These are phyloP conservation scores for Mythimna lalbum DNA, from an alignment of 2,888 invertebrate genomes.

Conservation along the genomic window DNA sequence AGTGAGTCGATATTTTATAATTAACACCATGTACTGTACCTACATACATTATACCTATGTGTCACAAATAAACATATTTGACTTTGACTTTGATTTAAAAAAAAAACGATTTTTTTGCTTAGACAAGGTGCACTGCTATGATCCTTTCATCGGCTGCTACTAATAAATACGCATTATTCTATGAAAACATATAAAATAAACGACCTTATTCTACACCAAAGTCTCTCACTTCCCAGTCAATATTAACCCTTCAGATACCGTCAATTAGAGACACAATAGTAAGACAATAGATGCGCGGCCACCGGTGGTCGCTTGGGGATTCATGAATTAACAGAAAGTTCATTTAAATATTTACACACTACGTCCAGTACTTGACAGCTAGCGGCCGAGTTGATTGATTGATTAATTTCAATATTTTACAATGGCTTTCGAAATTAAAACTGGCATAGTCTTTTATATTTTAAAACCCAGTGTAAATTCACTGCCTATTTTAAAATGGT, in stretches of 20 bases:
- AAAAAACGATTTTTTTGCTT: no score
- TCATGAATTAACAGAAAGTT: slow-evolving; percentile 21
- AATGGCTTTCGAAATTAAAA: not conserved
- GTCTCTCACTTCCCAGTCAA: slow-evolving; percentile 11
- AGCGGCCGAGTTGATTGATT: slow-evolving; percentile 15
- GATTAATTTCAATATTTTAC: slow-evolving; percentile 16
- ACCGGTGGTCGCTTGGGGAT: no score
- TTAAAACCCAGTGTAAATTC: not conserved
- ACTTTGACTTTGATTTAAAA: no score
- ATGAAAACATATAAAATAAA: not conserved
- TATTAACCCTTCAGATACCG: no score
- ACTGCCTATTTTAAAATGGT: not conserved
- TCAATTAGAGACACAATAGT: no score
- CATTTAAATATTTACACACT: slow-evolving; percentile 34
- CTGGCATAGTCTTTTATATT: not conserved
- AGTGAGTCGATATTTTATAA: no score
- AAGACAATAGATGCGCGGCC: no score
- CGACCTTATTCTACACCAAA: slow-evolving; percentile 6
- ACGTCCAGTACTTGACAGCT: slow-evolving; percentile 4
- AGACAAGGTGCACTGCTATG: not conserved
- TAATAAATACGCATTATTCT: not conserved
- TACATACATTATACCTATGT: no score
- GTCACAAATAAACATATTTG: no score
- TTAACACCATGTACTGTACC: no score
- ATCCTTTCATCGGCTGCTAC: not conserved